Conservation (phyloP, 2,113 vertebrate species). For the Labeo catla region DNA sequence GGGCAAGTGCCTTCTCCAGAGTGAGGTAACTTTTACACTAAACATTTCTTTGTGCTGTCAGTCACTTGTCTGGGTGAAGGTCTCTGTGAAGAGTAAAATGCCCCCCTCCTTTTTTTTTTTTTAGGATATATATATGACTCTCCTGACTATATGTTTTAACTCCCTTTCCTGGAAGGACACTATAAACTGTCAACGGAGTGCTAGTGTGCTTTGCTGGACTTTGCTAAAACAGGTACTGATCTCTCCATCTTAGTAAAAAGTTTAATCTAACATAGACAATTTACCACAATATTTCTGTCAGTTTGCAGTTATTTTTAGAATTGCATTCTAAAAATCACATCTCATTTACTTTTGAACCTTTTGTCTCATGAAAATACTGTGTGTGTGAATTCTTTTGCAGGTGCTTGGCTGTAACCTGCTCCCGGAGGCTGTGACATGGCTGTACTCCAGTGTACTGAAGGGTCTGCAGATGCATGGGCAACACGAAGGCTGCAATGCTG, state of each 20-base stretch:
- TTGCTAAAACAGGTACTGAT: constrained; percentile 87
- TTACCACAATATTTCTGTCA: background rate
- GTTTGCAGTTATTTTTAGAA: background rate
- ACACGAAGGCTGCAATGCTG: constrained; percentile 89
- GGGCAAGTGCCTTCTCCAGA: constrained; percentile 88
- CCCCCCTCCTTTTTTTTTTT: background rate
- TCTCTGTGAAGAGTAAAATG: background rate
- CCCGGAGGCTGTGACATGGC: constrained; percentile 90
- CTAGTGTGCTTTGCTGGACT: constrained; percentile 92
- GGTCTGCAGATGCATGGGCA: constrained; percentile 92
- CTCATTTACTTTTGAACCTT: background rate
- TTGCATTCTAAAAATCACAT: background rate
- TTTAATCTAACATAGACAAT: background rate
- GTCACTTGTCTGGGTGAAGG: too few species aligned
- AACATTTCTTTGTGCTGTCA: background rate
- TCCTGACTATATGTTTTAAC: constrained; percentile 88
- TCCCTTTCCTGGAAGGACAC: constrained; percentile 95
- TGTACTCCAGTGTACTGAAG: constrained; percentile 87
- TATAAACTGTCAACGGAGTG: constrained; percentile 88
- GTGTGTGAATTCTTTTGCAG: constrained; percentile 65
- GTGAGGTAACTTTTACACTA: constrained; percentile 79
- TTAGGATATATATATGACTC: constrained; percentile 87
- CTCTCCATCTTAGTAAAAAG: background rate
- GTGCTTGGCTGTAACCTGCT: constrained; percentile 85
- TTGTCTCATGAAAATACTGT: background rate